Conservation (phyloP, 2,113 vertebrate genomes). For the Mirounga angustirostris region DNA sequence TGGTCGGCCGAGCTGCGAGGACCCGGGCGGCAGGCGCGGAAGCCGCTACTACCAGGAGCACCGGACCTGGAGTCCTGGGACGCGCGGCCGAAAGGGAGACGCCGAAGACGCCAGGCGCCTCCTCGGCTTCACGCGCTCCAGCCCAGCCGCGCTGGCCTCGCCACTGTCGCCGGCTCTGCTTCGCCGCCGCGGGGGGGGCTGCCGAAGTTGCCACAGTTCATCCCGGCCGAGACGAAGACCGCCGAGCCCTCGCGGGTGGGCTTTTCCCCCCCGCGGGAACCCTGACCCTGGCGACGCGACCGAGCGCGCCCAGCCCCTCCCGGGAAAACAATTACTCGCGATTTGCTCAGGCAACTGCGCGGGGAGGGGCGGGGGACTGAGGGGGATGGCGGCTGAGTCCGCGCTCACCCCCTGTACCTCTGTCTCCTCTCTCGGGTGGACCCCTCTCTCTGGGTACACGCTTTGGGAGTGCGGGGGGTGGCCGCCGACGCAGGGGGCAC, state of each 20-base stretch:
- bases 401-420: not conserved
- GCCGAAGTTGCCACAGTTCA: constrained; percentile 63
- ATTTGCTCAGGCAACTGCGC: not conserved
- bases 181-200: not conserved
- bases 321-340: not conserved
- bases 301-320: not conserved
- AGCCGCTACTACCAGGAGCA: not conserved
- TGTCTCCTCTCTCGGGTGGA: not conserved
- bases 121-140: not conserved
- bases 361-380: not conserved
- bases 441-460: not conserved
- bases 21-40: not conserved
- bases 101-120: not conserved
- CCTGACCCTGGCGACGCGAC: not conserved
- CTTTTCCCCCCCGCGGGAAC: not conserved
- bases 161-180: not conserved
- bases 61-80: constrained; percentile 50
- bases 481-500: not conserved
- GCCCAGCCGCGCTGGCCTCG: not conserved
- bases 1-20: not conserved
- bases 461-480: not conserved
- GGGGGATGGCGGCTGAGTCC: not conserved
- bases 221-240: not conserved
- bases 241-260: not conserved
- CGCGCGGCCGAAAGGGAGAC: not conserved